Evolutionary conservation across 2,797 vertebrate species (phyloP), one percentile per base, ranked within the genome.

Genomic region (Gallirallus australis): DNA sequence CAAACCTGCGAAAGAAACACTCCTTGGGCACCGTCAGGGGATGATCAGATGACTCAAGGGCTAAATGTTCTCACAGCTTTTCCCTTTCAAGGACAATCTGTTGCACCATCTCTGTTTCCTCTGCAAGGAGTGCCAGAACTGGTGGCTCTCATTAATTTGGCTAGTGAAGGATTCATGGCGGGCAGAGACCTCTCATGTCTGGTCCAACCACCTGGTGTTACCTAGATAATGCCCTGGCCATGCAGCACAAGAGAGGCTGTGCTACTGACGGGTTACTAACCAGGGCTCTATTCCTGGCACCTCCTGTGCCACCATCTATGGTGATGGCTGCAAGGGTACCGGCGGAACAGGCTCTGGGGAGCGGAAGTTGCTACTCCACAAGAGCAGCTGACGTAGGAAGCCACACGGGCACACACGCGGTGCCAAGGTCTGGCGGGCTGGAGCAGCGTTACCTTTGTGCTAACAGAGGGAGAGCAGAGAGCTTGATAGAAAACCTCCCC

Each of bases 51-150:
- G 92, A 89, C 76, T 95, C 23, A 16, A 95, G 71, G 94, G 93
- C 89, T 94, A 95, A 85, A 89, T 72, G 71, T 86, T 93, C 52
- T 71, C 86, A 83, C 86, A 95, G 92, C 65, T 95, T 93, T 86
- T 81, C 81, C 78, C 78, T 87, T 80, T 87, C 86, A 94, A 83
- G n/a, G 81, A 75, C 81, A 89, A 90, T 87, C 75, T 95, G 93
- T 89, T 94, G 85, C 75, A 93, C 42, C 54, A 75, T 52, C 76
- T 61, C 89, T 11, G 25, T 31, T 87, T 82, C 56, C 71, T 54
- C 61, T 73, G 75, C 50, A 33, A 82, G 47, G 48, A 86, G 33
- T 28, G 40, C 65, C 86, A 85, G 81, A 82, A 78, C 23, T 71
- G 56, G 71, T 76, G 50, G 81, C 47, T 72, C 61, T 76, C 7